Evolutionary conservation across 2,797 vertebrate species (phyloP).

Genomic region (Scolopax bukidnonensis): DNA sequence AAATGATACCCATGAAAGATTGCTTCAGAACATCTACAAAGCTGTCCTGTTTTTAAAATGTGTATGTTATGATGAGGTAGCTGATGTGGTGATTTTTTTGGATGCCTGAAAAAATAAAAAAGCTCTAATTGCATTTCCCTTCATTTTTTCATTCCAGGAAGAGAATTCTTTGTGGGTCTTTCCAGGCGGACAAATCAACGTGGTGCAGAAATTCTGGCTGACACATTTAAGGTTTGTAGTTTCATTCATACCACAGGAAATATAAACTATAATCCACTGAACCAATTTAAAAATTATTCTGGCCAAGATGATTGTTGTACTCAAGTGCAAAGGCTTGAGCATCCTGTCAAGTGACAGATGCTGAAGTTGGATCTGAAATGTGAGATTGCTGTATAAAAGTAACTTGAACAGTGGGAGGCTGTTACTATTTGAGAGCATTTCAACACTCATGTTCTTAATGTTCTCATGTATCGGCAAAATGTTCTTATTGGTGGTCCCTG

Average conservation of each 20-base stretch:
- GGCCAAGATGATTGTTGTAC: neutral
- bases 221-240: conserved; percentile 92
- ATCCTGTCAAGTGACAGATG: neutral
- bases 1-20: neutral
- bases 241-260: neutral
- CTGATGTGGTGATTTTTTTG: neutral
- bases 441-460: neutral
- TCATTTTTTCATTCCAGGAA: conserved; percentile 79
- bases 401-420: neutral
- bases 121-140: neutral
- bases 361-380: neutral
- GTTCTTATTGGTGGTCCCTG: neutral
- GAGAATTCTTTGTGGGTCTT: conserved; percentile 97
- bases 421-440: neutral
- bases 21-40: neutral
- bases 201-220: conserved; percentile 96
- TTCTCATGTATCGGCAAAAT: neutral
- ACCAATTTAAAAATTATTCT: neutral
- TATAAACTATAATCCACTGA: neutral
- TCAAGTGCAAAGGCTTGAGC: neutral
- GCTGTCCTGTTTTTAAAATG: neutral
- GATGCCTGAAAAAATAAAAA: neutral
- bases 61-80: neutral
- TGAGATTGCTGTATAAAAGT: neutral
- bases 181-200: conserved; percentile 96